A percentile compares a stretch with the other conserved stretches of the same genome.
These are phyloP conservation scores for Philopotamus ludificatus DNA, from an alignment of 1,140 invertebrate genomes.

Conservation along the genomic window DNA sequence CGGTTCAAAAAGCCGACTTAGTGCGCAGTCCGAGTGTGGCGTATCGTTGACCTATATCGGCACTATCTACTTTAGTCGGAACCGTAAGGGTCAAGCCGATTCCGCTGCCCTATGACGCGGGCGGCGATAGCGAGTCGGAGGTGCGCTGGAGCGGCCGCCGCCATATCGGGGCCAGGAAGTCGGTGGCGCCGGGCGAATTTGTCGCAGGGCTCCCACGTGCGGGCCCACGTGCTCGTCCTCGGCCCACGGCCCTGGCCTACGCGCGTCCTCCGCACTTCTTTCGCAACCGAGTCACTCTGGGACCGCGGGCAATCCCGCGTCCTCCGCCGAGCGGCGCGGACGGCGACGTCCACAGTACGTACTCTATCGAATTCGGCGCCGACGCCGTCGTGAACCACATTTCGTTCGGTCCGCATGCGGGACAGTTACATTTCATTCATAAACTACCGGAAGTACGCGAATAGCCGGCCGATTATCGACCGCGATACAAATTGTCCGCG, in stretches of 20 bases:
- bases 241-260: too few relatives aligned
- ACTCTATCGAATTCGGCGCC: not conserved
- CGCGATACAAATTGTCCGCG: slow-evolving; percentile 4
- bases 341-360: not conserved
- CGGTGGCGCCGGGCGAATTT: slow-evolving; percentile 5
- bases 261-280: too few relatives aligned
- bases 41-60: too few relatives aligned
- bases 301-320: slow-evolving; percentile 5
- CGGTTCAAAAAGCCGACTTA: too few relatives aligned
- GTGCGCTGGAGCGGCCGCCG: not conserved
- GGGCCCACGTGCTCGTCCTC: too few relatives aligned
- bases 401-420: not conserved
- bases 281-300: too few relatives aligned
- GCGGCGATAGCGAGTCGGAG: not conserved
- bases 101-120: too few relatives aligned
- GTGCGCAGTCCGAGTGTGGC: too few relatives aligned
- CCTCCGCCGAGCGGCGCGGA: not conserved
- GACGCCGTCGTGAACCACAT: not conserved
- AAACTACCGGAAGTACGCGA: slow-evolving; percentile 28
- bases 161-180: slow-evolving; percentile 13
- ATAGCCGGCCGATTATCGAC: slow-evolving; percentile 29
- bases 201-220: not conserved
- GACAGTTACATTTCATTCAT: slow-evolving; percentile 29
- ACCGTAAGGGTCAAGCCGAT: too few relatives aligned
- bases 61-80: too few relatives aligned